Percentiles rank a stretch among this genome's conserved stretches.
These are phyloP conservation scores for Alces alces DNA, from an alignment of 2,113 vertebrate genomes.

Conservation along the genomic window DNA sequence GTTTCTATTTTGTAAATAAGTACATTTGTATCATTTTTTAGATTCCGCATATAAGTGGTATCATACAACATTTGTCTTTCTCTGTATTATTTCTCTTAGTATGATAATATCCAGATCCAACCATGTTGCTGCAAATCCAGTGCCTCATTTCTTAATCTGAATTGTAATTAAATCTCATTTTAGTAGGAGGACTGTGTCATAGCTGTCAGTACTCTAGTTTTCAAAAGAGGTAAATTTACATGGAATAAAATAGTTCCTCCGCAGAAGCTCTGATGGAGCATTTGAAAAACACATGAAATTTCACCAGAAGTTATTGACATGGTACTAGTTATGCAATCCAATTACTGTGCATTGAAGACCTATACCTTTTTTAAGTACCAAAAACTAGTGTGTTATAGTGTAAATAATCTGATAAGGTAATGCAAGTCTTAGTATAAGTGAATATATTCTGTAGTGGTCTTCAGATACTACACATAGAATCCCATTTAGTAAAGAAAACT, in stretches of 20 bases:
- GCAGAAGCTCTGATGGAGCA: not conserved
- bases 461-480: slow-evolving; percentile 25
- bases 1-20: not conserved
- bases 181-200: not conserved
- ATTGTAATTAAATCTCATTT: slow-evolving; percentile 40
- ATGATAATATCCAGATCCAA: not conserved
- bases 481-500: slow-evolving; percentile 27
- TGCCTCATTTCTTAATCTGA: slow-evolving; percentile 33
- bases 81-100: not conserved
- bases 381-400: not conserved
- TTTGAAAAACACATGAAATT: slow-evolving; percentile 14
- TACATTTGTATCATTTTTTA: not conserved
- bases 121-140: not conserved
- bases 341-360: not conserved
- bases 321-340: not conserved
- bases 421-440: not conserved
- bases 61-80: not conserved
- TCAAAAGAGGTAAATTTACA: slow-evolving; percentile 21
- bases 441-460: not conserved
- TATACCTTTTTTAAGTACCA: not conserved
- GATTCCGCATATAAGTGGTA: not conserved
- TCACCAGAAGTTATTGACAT: slow-evolving; percentile 7
- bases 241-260: slow-evolving; percentile 8
- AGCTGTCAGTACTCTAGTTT: not conserved
- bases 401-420: not conserved